A percentile compares a stretch with the other conserved stretches of the same genome.
Evolutionary conservation across 2,888 invertebrate genomes (phyloP).

Genomic region (Augochlorella aurata): DNA sequence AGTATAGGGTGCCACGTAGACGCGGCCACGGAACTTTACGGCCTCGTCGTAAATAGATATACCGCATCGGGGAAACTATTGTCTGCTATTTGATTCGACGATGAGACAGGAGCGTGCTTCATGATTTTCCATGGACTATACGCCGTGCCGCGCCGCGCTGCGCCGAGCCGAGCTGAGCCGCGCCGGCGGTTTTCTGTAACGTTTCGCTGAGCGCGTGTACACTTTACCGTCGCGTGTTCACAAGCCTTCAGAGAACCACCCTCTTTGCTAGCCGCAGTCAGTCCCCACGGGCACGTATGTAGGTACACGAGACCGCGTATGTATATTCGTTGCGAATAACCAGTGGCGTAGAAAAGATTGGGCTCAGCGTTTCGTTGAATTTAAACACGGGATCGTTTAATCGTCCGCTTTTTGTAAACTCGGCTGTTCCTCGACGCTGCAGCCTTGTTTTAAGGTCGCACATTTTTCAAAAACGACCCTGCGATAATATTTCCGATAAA

Average conservation of each 20-base stretch:
- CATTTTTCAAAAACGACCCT: background rate
- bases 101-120: constrained; percentile 29
- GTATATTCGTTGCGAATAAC: constrained; percentile 12
- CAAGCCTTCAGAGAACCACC: constrained; percentile 40
- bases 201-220: background rate
- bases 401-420: constrained; percentile 7
- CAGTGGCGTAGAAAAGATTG: constrained; percentile 42
- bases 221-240: constrained; percentile 27
- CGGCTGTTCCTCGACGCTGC: background rate
- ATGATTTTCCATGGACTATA: constrained; percentile 34
- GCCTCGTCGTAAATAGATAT: constrained; percentile 36
- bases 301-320: background rate
- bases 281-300: constrained; percentile 17
- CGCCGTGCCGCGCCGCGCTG: background rate
- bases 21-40: constrained; percentile 18
- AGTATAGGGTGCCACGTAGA: constrained; percentile 6
- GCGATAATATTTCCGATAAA: background rate
- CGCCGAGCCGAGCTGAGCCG: background rate
- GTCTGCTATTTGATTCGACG: constrained; percentile 33
- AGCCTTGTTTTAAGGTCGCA: background rate
- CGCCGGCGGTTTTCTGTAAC: constrained; percentile 8
- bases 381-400: constrained; percentile 9
- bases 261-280: constrained; percentile 28
- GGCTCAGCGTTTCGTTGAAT: constrained; percentile 26
- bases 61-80: constrained; percentile 30